Base-by-base conservation (phyloP, 2,888 invertebrate species). In the Choreutis nemorana region DNA sequence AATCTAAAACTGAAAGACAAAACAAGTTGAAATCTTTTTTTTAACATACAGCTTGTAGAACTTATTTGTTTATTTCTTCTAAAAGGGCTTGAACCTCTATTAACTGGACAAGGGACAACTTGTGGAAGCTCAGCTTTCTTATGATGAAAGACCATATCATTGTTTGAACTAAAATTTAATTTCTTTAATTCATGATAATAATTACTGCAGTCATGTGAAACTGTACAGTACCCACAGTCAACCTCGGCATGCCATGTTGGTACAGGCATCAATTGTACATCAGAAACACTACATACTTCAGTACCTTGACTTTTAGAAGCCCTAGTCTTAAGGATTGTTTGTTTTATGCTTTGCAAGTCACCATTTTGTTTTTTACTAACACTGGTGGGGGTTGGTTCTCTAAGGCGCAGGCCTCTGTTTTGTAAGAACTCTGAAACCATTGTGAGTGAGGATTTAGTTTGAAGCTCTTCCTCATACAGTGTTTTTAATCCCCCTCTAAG, bases 361-460 rank as follows among this genome's bases (percentile, higher is more conserved):
- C 65, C 64, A n/a, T 35, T 27, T 26, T 36, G 31, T 29, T 52
- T 66, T 40, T 55, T 64, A 28, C 34, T 50, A 5, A 40, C 30
- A 14, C 27, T 41, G 10, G 37, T 35, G 9, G 41, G 31, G 14
- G 56, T 55, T 25, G 47, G 33, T 44, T 73, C 62, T 13, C 77
- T 45, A 30, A 78, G 46, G 7, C 67, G 56, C 23, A 75, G 51
- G n/a, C 48, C 57, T 34, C 77, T 60, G 23, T 47, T 66, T 44
- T 73, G 70, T 26, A 78, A 49, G 42, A 71, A 72, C 36, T 77
- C 73, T 22, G 75, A 63, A 4, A 78, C 65, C 27, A 73, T 39
- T 24, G 64, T 73, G 20, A 73, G 39, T 1, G 75, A 63, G 6
- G 70, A 50, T 39, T 55, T 64, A 1, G 42, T 25, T 21, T 48